phyloP scores from a whole-genome alignment of 92 coral and sea anemone genomes.

The Bergia puertoricense region DNA sequence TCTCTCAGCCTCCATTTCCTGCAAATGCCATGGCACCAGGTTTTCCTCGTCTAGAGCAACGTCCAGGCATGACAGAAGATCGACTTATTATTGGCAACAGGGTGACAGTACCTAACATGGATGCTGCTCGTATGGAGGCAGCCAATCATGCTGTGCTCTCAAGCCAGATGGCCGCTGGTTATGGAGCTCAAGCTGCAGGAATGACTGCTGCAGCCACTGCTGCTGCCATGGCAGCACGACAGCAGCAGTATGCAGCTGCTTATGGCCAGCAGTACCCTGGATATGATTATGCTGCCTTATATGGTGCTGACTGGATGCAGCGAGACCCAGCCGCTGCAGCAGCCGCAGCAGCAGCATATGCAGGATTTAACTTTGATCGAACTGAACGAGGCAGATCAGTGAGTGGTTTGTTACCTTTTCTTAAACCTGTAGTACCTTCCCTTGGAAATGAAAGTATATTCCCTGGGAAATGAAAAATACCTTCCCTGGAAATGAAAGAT shows the following conservation, averaged over 20 bases:
- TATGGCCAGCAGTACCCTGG: slow-evolving; percentile 82
- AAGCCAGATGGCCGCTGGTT: slow-evolving; percentile 62
- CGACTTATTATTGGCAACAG: slow-evolving; percentile 83
- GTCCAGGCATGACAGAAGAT: slow-evolving; percentile 46
- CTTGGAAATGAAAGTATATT: too few relatives aligned
- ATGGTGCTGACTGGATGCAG: slow-evolving; percentile 76
- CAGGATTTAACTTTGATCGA: slow-evolving; percentile 39
- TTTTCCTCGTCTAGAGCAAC: slow-evolving; percentile 34
- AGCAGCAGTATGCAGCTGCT: slow-evolving; percentile 67
- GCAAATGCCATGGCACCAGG: slow-evolving; percentile 31
- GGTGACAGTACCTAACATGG: slow-evolving; percentile 86
- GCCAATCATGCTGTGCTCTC: slow-evolving; percentile 56
- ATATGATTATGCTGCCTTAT: slow-evolving; percentile 78
- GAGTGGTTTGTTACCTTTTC: not conserved
- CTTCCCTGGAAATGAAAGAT: too few relatives aligned
- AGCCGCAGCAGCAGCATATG: slow-evolving; percentile 44
- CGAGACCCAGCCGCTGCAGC: slow-evolving; percentile 68
- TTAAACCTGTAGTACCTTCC: too few relatives aligned
- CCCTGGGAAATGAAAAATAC: too few relatives aligned
- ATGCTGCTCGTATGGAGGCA: slow-evolving; percentile 54
- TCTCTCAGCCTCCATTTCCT: slow-evolving; percentile 36
- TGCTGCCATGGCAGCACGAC: slow-evolving; percentile 84
- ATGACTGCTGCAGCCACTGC: slow-evolving; percentile 78
- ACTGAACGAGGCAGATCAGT: slow-evolving; percentile 42
- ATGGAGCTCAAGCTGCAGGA: slow-evolving; percentile 64